These are phyloP conservation scores for Abrostola tripartita DNA, from an alignment of 2,888 invertebrate species.

Conservation along the genomic window DNA sequence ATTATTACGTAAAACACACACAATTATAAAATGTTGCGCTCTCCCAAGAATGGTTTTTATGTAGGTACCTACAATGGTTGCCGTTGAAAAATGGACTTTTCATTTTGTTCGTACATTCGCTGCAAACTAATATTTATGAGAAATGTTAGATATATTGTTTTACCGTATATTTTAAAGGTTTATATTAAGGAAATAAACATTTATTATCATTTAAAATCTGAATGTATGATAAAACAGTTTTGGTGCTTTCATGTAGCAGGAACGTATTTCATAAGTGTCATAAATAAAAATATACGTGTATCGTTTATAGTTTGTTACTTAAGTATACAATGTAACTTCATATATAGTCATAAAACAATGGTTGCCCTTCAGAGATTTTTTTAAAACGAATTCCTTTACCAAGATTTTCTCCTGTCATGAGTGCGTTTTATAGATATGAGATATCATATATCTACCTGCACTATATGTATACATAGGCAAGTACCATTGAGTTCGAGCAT, in stretches of 20 bases:
- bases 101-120: not conserved
- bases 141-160: not conserved
- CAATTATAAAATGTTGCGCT: not conserved
- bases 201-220: slow-evolving; percentile 28
- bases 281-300: slow-evolving; percentile 10
- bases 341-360: not conserved
- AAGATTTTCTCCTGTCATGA: no score
- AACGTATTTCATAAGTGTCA: slow-evolving; percentile 9
- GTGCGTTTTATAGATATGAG: no score
- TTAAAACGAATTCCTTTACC: no score
- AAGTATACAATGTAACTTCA: not conserved
- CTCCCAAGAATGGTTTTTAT: not conserved
- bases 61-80: slow-evolving; percentile 10
- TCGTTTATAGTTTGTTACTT: not conserved
- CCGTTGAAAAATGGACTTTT: slow-evolving; percentile 11
- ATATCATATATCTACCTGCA: no score
- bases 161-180: not conserved
- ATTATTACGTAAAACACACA: no score
- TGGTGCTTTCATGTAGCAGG: slow-evolving; percentile 3
- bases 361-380: no score
- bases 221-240: slow-evolving; percentile 27
- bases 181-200: slow-evolving; percentile 6
- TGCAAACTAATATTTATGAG: not conserved
- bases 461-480: no score
- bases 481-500: no score